Base-by-base conservation (phyloP, 2,797 vertebrate species). In the Sarcophilus harrisii region DNA sequence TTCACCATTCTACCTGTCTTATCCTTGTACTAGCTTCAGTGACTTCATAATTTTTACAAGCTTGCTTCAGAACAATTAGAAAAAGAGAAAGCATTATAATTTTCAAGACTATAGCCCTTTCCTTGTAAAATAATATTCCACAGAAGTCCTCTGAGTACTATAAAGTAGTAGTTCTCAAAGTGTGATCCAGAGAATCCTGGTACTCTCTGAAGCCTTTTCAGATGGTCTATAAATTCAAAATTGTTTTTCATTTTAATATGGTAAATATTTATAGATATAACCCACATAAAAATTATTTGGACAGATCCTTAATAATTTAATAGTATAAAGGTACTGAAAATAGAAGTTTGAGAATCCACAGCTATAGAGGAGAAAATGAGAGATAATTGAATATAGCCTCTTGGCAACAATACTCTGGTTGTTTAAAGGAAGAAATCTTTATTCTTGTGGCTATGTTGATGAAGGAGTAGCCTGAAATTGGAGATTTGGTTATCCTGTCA, bases 391-490 rank as follows among this genome's bases (percentile, higher is more conserved):
- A 92, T 95, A 93, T 57, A 57, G 49, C 93, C 94, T 93, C 94
- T 93, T 94, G 94, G 95, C 94, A 94, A 92, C 45, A 45, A 95
- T 73, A 49, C 94, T 57, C 21, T 96, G 57, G 95, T 95, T 97
- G 96, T 97, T 90, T 57, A 57, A 29, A n/a, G 55, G 90, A 54
- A 57, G 90, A 21, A 93, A 95, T 97, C 97, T 96, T 94, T 93
- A 92, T 92, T 87, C 55, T 96, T 96, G 92, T 98, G 97, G 97
- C 96, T 96, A 96, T 95, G 97, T 97, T 96, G 96, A 97, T 97
- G 97, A 98, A 97, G 97, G 97, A 96, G 97, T 95, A 97, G 96
- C 97, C 93, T 95, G 97, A 97, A 96, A 93, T 94, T 73, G 98
- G 94, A 38, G 91, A 96, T 97, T 96, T 94, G 95, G 97, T 98